Conservation (phyloP, 2,113 vertebrate species). For the Chlorocebus sabaeus region DNA sequence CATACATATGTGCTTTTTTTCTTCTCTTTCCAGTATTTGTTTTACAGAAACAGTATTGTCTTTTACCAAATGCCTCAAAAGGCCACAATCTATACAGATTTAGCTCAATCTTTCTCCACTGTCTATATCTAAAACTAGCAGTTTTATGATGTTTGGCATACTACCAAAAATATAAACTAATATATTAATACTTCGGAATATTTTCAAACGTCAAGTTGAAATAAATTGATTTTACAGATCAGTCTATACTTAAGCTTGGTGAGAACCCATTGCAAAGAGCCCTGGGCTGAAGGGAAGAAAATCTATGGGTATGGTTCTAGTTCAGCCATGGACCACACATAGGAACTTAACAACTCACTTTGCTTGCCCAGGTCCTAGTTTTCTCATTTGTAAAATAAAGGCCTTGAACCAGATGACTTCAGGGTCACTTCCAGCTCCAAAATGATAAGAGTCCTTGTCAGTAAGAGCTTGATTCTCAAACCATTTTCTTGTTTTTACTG, state of each 20-base stretch:
- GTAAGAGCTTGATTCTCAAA: neutral
- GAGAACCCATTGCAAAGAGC: neutral
- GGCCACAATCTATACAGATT: neutral
- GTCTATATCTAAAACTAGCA: neutral
- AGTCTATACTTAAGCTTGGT: neutral
- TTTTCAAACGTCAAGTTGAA: slow-evolving; percentile 9
- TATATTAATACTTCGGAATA: neutral
- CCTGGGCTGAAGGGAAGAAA: neutral
- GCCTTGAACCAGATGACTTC: neutral
- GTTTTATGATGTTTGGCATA: neutral
- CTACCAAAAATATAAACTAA: neutral
- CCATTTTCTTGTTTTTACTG: neutral
- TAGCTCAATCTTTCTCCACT: neutral
- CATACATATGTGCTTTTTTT: rapidly evolving
- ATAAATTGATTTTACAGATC: neutral
- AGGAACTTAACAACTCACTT: neutral
- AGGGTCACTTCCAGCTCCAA: neutral
- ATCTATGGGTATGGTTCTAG: neutral
- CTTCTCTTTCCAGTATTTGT: neutral
- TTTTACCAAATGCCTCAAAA: neutral
- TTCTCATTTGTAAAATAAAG: slow-evolving; percentile 20
- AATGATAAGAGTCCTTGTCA: neutral
- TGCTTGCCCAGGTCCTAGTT: neutral
- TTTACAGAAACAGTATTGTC: neutral
- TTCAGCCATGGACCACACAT: neutral